Evolutionary conservation across 1,140 invertebrate species (phyloP).

Genomic region (Aphidius gifuensis): DNA sequence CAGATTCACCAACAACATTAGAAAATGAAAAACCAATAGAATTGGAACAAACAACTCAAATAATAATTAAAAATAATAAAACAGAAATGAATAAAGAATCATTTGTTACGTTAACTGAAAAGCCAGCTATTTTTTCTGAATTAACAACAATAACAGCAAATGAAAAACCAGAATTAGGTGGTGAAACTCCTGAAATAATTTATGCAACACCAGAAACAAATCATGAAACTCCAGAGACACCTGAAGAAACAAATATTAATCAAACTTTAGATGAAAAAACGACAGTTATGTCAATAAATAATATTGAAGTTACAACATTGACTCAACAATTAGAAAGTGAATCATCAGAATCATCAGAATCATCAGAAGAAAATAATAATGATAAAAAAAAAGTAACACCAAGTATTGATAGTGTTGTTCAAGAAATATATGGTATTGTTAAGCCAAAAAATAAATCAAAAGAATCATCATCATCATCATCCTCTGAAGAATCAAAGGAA

Average conservation of each 20-base stretch:
- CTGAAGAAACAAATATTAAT: slow-evolving; percentile 26
- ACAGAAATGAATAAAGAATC: slow-evolving; percentile 1
- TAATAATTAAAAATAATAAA: background rate
- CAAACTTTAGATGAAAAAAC: slow-evolving; percentile 2
- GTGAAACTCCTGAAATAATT: slow-evolving; percentile 39
- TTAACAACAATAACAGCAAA: slow-evolving; percentile 20
- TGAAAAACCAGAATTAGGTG: slow-evolving; percentile 28
- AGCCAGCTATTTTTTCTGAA: slow-evolving; percentile 3
- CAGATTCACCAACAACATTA: too few species aligned
- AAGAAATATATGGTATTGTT: slow-evolving; percentile 37
- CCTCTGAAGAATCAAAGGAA: slow-evolving; percentile 13
- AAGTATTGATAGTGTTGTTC: slow-evolving; percentile 40
- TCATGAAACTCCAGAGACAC: slow-evolving; percentile 39
- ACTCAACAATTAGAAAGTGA: background rate
- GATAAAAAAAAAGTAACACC: slow-evolving; percentile 27
- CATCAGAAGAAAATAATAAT: slow-evolving; percentile 8
- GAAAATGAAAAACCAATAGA: too few species aligned
- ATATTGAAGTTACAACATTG: slow-evolving; percentile 9
- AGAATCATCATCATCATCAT: background rate
- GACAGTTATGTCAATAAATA: slow-evolving; percentile 14
- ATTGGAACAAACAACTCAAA: background rate
- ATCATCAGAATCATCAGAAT: slow-evolving; percentile 6
- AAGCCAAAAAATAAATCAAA: slow-evolving; percentile 26
- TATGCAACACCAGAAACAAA: slow-evolving; percentile 45
- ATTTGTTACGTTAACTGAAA: background rate